Evolutionary conservation across 2,888 invertebrate genomes (phyloP), one percentile per base, ranked within the genome.

Genomic region (Tortrix viridana): DNA sequence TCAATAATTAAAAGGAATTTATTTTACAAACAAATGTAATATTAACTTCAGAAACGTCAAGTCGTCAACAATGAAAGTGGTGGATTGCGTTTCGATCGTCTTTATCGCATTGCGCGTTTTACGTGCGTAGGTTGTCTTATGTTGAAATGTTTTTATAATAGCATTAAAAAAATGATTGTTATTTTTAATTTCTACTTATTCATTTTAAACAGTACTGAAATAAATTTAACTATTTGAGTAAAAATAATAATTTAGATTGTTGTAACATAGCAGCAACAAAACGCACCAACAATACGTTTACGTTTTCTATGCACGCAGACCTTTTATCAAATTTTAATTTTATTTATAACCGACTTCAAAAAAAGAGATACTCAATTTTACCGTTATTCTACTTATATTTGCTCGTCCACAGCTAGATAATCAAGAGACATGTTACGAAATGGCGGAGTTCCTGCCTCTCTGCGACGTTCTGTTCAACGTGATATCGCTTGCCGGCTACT

Each of bases 391-490:
- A 14, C 4, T 12, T 6, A 2, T 22, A 32, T 12, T 1, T 32
- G 3, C 43, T 16, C 5, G 16, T 53, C 44, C 52, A 41, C 64
- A 64, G 64, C 38, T 59, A 61, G 49, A 23, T n/a, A 75, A 72
- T 72, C 74, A 68, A 76, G 76, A 80, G 88, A 84, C 81, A 89
- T 89, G 89, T 80, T 73, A 74, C 78, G 88, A 82, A 76, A 92
- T 92, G 95, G 95, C 95, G 88, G 97, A 97, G 93, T 97, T 97
- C 87, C 93, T 97, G 87, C 97, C 97, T 72, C 94, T 97, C 82
- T 97, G 97, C 93, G 97, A 97, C 92, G 96, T 97, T 70, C 93
- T 97, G 52, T 97, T 97, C 93, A 97, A 97, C 89, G 96, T 97
- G 83, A 97, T 97, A 74, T 97, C 97, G 52, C 91, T 97, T 72